phyloP scores from a whole-genome alignment of 2,888 invertebrate genomes.

The Drosophila kokeensis region DNA sequence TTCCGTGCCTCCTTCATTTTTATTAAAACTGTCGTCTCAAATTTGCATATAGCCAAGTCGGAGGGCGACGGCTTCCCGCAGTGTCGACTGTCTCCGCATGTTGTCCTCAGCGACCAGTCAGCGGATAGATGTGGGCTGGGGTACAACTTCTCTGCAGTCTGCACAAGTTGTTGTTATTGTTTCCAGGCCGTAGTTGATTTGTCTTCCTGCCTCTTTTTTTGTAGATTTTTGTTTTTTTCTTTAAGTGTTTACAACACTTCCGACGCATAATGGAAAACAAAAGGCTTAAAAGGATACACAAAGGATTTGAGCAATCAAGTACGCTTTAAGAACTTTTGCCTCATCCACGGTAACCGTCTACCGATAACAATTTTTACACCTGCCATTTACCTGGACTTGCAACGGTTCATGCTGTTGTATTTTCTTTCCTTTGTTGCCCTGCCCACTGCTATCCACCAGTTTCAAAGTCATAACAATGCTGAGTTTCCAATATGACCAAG shows the following conservation, averaged over 20 bases:
- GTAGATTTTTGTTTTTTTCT: conserved; percentile 19
- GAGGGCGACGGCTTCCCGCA: conserved; percentile 42
- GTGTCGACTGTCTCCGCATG: conserved; percentile 57
- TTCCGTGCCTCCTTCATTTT: conserved; percentile 63
- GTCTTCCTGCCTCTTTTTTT: conserved; percentile 6
- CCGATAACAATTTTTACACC: conserved; percentile 69
- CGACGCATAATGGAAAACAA: conserved; percentile 79
- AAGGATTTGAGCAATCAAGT: conserved; percentile 81
- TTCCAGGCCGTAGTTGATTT: conserved; percentile 41
- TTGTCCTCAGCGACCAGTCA: conserved; percentile 42
- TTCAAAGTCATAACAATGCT: conserved; percentile 70
- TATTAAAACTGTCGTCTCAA: conserved; percentile 64
- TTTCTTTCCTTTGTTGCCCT: conserved; percentile 12
- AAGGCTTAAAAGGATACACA: conserved; percentile 81
- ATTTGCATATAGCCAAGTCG: conserved; percentile 55
- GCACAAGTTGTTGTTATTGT: conserved; percentile 45
- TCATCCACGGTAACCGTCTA: conserved; percentile 49
- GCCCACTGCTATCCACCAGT: conserved; percentile 12
- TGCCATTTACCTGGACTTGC: conserved; percentile 54
- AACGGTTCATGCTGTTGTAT: conserved; percentile 25
- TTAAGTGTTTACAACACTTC: conserved; percentile 79
- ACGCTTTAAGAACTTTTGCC: conserved; percentile 71
- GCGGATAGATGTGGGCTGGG: conserved; percentile 22
- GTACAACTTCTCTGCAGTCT: conserved; percentile 29
- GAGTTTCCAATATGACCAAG: conserved; percentile 69